Conservation (phyloP, 2,797 vertebrate genomes). For the Acrocephalus scirpaceus region DNA sequence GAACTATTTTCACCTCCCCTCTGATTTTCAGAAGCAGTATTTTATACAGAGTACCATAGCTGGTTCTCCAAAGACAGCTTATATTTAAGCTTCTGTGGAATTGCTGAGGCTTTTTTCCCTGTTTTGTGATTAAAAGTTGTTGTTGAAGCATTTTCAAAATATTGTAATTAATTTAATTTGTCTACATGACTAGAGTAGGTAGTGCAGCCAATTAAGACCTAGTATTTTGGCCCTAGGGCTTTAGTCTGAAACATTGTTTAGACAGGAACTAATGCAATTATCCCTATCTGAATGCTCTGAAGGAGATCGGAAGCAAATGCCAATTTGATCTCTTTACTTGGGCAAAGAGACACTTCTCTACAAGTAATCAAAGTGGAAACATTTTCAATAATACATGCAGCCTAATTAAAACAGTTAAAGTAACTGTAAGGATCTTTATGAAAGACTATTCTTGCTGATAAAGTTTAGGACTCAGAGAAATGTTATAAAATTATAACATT, state of each 20-base stretch:
- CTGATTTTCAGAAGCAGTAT: neutral
- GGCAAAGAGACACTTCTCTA: constrained; percentile 15
- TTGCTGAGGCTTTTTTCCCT: neutral
- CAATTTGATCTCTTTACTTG: constrained; percentile 37
- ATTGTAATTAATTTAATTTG: constrained; percentile 68
- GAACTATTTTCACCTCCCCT: neutral
- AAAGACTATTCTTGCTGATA: constrained; percentile 10
- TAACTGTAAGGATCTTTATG: neutral
- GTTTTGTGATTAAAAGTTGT: constrained; percentile 36
- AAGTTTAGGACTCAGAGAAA: neutral
- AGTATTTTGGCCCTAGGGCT: constrained; percentile 31
- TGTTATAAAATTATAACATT: neutral
- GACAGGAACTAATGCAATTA: constrained; percentile 70
- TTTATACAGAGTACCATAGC: neutral
- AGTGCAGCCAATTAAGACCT: constrained; percentile 24
- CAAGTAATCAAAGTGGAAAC: constrained; percentile 52
- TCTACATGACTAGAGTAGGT: constrained; percentile 28
- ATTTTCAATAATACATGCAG: constrained; percentile 31
- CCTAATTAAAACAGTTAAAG: constrained; percentile 65
- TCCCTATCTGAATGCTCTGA: constrained; percentile 58
- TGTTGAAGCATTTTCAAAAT: constrained; percentile 45
- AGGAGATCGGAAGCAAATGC: constrained; percentile 54
- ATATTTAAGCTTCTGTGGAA: constrained; percentile 1
- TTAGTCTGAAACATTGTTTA: constrained; percentile 52
- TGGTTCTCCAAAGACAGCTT: neutral